Conservation (phyloP, 2,797 vertebrate species). For the Poeciliopsis paucimaculata region DNA sequence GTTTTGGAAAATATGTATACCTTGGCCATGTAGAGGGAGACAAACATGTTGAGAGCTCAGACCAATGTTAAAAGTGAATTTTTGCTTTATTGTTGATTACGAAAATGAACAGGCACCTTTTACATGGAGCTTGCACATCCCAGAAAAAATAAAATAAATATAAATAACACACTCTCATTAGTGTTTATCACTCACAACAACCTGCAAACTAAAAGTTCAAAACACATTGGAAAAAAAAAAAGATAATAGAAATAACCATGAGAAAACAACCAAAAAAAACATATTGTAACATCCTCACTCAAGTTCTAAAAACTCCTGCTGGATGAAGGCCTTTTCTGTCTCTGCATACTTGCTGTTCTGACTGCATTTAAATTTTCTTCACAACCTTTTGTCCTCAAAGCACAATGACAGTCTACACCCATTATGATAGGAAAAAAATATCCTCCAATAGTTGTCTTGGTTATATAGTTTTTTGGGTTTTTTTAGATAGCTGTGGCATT, state of each 20-base stretch:
- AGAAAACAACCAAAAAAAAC: slow-evolving; percentile 31
- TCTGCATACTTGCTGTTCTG: slow-evolving; percentile 45
- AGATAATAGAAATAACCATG: background rate
- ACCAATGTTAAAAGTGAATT: slow-evolving; percentile 70
- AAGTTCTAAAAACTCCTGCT: slow-evolving; percentile 45
- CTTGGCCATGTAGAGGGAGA: background rate
- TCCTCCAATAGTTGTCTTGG: slow-evolving; percentile 60
- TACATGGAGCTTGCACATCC: slow-evolving; percentile 83
- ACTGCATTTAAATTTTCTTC: slow-evolving; percentile 58
- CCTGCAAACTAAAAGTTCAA: slow-evolving; percentile 75
- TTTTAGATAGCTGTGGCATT: slow-evolving; percentile 70
- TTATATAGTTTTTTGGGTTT: slow-evolving; percentile 16
- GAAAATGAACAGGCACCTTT: slow-evolving; percentile 85
- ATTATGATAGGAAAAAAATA: slow-evolving; percentile 42
- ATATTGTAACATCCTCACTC: slow-evolving; percentile 55
- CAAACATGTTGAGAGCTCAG: background rate
- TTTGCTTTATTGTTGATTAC: slow-evolving; percentile 83
- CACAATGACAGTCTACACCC: slow-evolving; percentile 48
- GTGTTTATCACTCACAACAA: slow-evolving; percentile 76
- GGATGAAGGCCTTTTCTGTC: slow-evolving; percentile 39
- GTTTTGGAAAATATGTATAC: background rate
- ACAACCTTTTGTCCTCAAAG: slow-evolving; percentile 35
- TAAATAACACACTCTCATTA: slow-evolving; percentile 79
- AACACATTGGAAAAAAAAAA: slow-evolving; percentile 64
- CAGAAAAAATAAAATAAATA: slow-evolving; percentile 72